Evolutionary conservation across 2,888 invertebrate species (phyloP).

Genomic region (Odontocerum albicorne): DNA sequence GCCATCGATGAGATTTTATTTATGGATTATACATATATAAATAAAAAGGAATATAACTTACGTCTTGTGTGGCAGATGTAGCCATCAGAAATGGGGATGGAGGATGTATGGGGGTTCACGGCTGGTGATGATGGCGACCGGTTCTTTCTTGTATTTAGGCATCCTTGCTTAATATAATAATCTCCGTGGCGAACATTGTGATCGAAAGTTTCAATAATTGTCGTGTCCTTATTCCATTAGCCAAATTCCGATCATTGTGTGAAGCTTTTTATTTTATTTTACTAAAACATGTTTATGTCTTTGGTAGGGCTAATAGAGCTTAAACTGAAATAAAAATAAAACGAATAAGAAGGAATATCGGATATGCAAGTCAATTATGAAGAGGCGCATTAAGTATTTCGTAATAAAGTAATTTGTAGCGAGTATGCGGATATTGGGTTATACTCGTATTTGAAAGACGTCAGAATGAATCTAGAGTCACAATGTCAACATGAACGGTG

Average conservation of each 20-base stretch:
- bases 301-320: conserved; percentile 20
- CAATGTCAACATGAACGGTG: too few relatives aligned
- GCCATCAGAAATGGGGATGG: conserved; percentile 32
- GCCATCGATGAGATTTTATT: too few relatives aligned
- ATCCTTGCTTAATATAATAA: conserved; percentile 42
- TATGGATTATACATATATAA: too few relatives aligned
- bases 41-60: too few relatives aligned
- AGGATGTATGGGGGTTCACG: conserved; percentile 19
- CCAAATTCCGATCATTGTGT: conserved; percentile 31
- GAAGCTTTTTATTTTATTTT: conserved; percentile 20
- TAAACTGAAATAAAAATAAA: conserved; percentile 3
- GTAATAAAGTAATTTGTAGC: too few relatives aligned
- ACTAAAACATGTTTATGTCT: conserved; percentile 34
- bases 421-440: too few relatives aligned
- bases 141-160: conserved; percentile 58
- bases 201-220: conserved; percentile 26
- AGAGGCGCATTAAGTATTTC: too few relatives aligned
- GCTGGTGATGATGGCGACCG: conserved; percentile 51
- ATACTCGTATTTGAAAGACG: too few relatives aligned
- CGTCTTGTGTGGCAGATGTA: conserved; percentile 25
- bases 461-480: too few relatives aligned
- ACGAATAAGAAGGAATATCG: background rate
- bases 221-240: conserved; percentile 32
- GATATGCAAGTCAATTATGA: background rate
- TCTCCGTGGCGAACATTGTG: conserved; percentile 27